Conservation (phyloP, 2,113 vertebrate species). For the Takifugu bimaculatus region DNA sequence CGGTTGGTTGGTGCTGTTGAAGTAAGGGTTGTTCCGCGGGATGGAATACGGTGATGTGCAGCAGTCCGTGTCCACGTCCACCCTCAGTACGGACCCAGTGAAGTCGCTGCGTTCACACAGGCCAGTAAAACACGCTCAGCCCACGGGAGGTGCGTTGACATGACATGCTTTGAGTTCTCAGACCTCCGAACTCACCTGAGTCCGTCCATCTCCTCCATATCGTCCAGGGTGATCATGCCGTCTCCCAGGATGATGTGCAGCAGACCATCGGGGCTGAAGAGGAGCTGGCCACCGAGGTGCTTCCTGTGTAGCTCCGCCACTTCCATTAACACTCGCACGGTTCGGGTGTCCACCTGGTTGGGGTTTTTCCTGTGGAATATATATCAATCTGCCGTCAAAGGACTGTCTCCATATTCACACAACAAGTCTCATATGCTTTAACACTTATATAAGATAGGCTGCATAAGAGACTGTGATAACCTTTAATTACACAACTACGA, state of each 20-base stretch:
- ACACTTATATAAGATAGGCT: constrained; percentile 12
- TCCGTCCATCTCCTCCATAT: constrained; percentile 99
- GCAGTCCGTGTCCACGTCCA: constrained; percentile 88
- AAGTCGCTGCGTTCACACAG: constrained; percentile 84
- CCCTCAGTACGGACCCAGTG: constrained; percentile 93
- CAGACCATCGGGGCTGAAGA: constrained; percentile 90
- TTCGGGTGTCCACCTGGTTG: constrained; percentile 89
- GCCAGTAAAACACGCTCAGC: constrained; percentile 27
- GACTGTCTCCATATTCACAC: no score
- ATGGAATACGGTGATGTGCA: constrained; percentile 88
- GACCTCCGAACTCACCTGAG: constrained; percentile 81
- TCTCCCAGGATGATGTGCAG: constrained; percentile 93
- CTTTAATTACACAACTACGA: constrained; percentile 22
- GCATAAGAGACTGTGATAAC: not conserved
- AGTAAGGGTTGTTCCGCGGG: constrained; percentile 92
- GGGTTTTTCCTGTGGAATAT: constrained; percentile 84
- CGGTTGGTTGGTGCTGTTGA: constrained; percentile 98
- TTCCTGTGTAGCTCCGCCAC: constrained; percentile 96
- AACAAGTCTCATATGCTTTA: no score
- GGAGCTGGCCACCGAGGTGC: constrained; percentile 91
- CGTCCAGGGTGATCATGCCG: constrained; percentile 97
- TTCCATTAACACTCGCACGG: constrained; percentile 88
- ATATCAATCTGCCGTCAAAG: no score
- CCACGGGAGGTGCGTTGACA: constrained; percentile 7
- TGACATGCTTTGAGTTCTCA: not conserved